These are phyloP conservation scores for Sinohyriopsis cumingii DNA, from an alignment of 2,888 invertebrate genomes.

Conservation along the genomic window DNA sequence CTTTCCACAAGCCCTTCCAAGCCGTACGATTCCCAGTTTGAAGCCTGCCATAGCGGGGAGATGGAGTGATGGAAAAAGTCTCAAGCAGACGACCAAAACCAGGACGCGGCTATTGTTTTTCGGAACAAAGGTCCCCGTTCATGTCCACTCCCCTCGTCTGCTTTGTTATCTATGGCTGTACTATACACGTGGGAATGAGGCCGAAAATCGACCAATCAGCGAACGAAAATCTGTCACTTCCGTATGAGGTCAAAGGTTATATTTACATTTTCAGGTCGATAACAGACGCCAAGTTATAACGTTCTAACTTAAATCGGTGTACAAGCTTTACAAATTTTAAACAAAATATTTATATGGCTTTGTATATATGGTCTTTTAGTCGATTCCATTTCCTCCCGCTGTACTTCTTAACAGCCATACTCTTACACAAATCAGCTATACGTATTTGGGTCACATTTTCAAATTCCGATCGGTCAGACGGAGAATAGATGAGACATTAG, in stretches of 20 bases:
- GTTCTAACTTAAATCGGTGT: too few species aligned
- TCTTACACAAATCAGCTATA: too few species aligned
- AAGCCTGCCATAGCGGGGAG: slow-evolving; percentile 58
- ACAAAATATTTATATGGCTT: too few species aligned
- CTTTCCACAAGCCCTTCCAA: slow-evolving; percentile 74
- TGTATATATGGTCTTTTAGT: too few species aligned
- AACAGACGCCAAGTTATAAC: too few species aligned
- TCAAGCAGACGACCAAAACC: neutral
- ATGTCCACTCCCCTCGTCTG: slow-evolving; percentile 18
- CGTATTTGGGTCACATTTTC: too few species aligned
- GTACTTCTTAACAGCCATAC: too few species aligned
- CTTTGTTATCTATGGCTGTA: slow-evolving; percentile 41
- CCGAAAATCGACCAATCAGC: slow-evolving; percentile 44
- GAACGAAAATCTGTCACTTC: slow-evolving; percentile 21
- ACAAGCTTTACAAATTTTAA: too few species aligned
- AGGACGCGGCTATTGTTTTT: slow-evolving; percentile 1
- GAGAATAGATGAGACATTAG: too few species aligned
- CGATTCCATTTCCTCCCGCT: too few species aligned
- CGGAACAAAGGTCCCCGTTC: too few species aligned
- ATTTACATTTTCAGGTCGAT: slow-evolving; percentile 41
- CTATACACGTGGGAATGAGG: slow-evolving; percentile 55
- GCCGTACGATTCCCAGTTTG: slow-evolving; percentile 72
- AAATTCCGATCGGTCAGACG: too few species aligned
- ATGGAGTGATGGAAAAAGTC: neutral
- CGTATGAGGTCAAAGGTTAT: slow-evolving; percentile 52